These are phyloP conservation scores for Liasis olivaceus DNA, from an alignment of 2,797 vertebrate species.

Conservation along the genomic window DNA sequence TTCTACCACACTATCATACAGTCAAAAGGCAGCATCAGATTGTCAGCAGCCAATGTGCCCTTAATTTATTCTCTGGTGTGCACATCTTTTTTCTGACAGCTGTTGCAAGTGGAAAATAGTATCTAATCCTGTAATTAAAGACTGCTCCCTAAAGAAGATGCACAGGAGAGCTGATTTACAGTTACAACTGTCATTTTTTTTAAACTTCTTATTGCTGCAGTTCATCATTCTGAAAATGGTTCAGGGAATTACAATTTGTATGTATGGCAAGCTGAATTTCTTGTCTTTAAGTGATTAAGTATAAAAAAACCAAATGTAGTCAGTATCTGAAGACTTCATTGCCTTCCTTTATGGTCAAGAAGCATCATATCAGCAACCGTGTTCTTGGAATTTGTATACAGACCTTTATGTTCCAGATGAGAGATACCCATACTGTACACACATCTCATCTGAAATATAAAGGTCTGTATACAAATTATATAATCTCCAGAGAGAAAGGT, in stretches of 20 bases:
- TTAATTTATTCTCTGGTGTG: constrained; percentile 4
- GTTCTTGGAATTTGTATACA: background rate
- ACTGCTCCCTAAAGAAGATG: background rate
- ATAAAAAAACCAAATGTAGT: background rate
- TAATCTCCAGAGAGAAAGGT: background rate
- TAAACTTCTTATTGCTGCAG: background rate
- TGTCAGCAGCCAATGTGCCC: background rate
- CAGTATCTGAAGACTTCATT: background rate
- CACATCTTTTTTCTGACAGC: background rate
- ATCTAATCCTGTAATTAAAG: constrained; percentile 8
- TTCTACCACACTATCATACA: background rate
- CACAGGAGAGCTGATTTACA: background rate
- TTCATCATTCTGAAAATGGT: background rate
- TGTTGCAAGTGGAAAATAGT: background rate
- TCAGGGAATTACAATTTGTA: background rate
- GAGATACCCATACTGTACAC: background rate
- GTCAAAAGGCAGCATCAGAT: background rate
- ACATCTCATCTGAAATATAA: background rate
- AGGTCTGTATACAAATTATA: background rate
- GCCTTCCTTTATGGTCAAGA: background rate
- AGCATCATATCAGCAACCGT: background rate
- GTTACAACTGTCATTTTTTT: background rate
- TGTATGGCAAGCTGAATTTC: background rate
- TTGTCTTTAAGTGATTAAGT: background rate
- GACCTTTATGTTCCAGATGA: background rate